Percentiles rank a stretch among this genome's conserved stretches.
phyloP scores from a whole-genome alignment of 2,888 invertebrate genomes.

The Synanthedon tipuliformis region DNA sequence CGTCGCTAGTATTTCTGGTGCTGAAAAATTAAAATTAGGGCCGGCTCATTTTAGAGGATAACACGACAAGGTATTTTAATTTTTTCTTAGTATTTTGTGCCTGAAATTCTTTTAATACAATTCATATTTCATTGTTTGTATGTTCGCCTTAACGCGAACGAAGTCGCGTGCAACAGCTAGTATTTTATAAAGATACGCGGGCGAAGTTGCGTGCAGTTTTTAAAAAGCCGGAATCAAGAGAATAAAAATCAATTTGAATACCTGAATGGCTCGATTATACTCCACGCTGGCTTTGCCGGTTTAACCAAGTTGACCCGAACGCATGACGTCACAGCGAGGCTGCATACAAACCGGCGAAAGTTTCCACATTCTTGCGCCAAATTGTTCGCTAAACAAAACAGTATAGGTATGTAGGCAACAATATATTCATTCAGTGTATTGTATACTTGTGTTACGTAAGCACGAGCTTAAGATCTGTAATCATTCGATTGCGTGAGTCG shows the following conservation, averaged over 20 bases:
- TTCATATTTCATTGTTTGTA: too few relatives aligned
- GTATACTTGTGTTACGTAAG: background rate
- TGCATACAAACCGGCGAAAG: conserved; percentile 30
- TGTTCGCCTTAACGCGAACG: too few relatives aligned
- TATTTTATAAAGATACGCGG: too few relatives aligned
- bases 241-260: background rate
- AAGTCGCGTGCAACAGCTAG: too few relatives aligned
- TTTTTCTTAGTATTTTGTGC: too few relatives aligned
- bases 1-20: too few relatives aligned
- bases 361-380: conserved; percentile 26
- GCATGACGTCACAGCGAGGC: conserved; percentile 21
- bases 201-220: too few relatives aligned
- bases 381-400: conserved; percentile 8
- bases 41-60: too few relatives aligned
- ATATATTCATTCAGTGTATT: background rate
- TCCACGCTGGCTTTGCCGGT: background rate
- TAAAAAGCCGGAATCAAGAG: too few relatives aligned
- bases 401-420: background rate
- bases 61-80: too few relatives aligned
- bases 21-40: too few relatives aligned
- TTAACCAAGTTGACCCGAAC: conserved; percentile 8
- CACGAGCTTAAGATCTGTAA: background rate
- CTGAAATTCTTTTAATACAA: too few relatives aligned
- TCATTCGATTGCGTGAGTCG: background rate
- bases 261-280: background rate